Evolutionary conservation across 1,140 invertebrate genomes (phyloP), one percentile per base, ranked within the genome.

Genomic region (Papilio glaucus): DNA sequence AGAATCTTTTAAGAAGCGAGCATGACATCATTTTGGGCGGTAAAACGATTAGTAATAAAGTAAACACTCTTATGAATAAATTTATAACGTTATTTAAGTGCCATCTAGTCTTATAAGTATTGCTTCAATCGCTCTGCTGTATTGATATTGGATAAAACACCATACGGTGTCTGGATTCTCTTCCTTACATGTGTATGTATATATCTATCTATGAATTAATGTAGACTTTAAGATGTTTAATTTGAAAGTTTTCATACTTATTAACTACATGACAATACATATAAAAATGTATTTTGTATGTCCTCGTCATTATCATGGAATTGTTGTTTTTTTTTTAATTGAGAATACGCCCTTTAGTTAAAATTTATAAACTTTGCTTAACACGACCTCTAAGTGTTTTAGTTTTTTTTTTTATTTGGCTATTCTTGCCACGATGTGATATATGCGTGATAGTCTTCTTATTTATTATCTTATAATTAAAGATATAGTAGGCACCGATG

Each of bases 31-130:
- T 84, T 85, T 81, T 53, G 74, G 74, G 78, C 72, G 77, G 68
- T 81, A 82, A 87, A 84, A 85, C 85, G 84, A 88, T 88, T 89
- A 88, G 81, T 88, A 86, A 88, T 86, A 82, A 82, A 83, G 84
- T 86, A 89, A 90, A 90, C 82, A 86, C 75, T 75, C n/a, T 69
- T 7, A 49, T 69, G 65, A 45, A 69, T 49, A 68, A 42, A 68
- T 69, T 49, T 53, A 69, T 69, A 45, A 33, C 18, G 61, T 63
- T 63, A 38, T 69, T n/a, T 69, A 69, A 69, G 42, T 67, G 63
- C 63, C 33, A 63, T 63, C n/a, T n/a, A n/a, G n/a, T n/a, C n/a
- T n/a, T n/a, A n/a, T n/a, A n/a, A n/a, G n/a, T n/a, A n/a, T n/a
- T n/a, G n/a, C n/a, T n/a, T n/a, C n/a, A n/a, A n/a, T n/a, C 18